Conservation (phyloP, 2,113 vertebrate species). For the Bungarus multicinctus region DNA sequence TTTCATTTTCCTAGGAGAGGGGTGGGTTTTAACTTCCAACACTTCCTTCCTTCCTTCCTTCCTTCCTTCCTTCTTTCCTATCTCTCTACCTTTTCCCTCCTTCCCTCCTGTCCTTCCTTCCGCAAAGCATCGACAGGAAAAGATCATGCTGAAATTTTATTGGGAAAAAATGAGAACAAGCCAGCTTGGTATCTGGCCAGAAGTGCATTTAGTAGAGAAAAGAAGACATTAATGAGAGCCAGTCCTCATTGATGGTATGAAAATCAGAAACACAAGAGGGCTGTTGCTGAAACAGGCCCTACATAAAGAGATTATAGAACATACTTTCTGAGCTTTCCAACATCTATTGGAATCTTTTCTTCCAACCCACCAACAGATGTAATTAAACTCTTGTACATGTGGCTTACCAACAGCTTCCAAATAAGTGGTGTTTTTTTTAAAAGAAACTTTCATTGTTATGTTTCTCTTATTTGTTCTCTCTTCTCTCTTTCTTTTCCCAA, state of each 20-base stretch:
- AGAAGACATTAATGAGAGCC: conserved; percentile 1
- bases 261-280: conserved; percentile 19
- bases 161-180: not conserved
- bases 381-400: not conserved
- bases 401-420: not conserved
- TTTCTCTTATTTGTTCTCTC: not conserved
- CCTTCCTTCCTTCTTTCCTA: not conserved
- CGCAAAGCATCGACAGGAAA: not conserved
- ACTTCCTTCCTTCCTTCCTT: not conserved
- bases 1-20: too few species aligned
- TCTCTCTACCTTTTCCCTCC: not conserved
- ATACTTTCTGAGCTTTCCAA: not conserved
- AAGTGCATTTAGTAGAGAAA: conserved; percentile 6
- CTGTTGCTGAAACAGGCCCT: not conserved
- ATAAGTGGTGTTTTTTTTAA: not conserved
- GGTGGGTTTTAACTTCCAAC: too few species aligned
- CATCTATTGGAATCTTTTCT: not conserved
- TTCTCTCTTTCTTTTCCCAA: not conserved
- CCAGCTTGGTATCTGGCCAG: conserved; percentile 4
- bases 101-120: too few species aligned
- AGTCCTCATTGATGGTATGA: not conserved
- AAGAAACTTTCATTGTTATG: not conserved
- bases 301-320: not conserved
- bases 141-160: conserved; percentile 5
- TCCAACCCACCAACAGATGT: not conserved